Evolutionary conservation across 1,140 invertebrate genomes (phyloP).

Genomic region (Ostrea denselamellosa): DNA sequence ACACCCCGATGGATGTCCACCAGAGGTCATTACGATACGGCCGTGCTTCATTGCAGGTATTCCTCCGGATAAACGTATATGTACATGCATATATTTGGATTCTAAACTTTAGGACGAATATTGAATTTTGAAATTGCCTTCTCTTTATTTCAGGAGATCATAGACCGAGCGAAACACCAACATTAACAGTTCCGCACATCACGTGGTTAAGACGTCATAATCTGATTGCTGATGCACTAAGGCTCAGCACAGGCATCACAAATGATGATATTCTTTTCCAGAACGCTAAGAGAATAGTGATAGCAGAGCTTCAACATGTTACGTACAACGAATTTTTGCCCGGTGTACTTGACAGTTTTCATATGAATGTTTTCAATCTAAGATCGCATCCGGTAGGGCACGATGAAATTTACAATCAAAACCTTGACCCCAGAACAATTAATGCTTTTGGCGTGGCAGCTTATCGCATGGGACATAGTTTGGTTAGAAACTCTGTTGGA

Average conservation of each 20-base stretch:
- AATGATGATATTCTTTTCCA: constrained; percentile 96
- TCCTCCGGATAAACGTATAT: background rate
- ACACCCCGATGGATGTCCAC: background rate
- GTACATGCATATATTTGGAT: background rate
- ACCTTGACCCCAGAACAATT: constrained; percentile 33
- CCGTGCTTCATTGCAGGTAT: background rate
- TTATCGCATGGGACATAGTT: constrained; percentile 52
- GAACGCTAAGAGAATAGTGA: constrained; percentile 89
- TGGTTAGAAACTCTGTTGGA: background rate
- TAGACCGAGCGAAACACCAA: constrained; percentile 56
- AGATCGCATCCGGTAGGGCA: constrained; percentile 80
- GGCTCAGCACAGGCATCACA: constrained; percentile 88
- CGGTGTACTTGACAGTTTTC: background rate
- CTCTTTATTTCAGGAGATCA: constrained; percentile 57
- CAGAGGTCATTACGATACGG: background rate
- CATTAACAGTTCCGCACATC: constrained; percentile 93
- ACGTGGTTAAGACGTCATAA: constrained; percentile 98
- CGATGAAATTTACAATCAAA: constrained; percentile 28
- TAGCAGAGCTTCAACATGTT: constrained; percentile 89
- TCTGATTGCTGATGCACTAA: constrained; percentile 87
- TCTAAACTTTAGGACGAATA: background rate
- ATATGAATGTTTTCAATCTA: constrained; percentile 26
- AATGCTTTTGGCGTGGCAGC: constrained; percentile 51
- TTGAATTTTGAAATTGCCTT: background rate
- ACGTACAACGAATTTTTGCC: constrained; percentile 92